Base-by-base conservation (phyloP, 2,113 vertebrate species). In the Dolichallabes microphthalmus region DNA sequence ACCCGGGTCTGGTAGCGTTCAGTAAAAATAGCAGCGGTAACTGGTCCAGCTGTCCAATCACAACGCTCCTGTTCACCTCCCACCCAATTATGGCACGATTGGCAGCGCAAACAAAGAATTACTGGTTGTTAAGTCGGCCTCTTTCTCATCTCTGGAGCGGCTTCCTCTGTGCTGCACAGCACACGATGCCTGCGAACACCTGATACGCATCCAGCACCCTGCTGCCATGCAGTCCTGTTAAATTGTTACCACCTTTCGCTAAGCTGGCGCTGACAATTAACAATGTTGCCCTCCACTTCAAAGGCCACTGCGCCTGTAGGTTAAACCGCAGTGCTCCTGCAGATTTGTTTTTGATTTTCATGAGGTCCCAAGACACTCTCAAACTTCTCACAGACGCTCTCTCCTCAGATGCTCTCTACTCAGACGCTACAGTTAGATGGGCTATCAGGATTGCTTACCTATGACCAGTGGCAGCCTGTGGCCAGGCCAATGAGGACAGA, bases 201-300 rank as follows among this genome's bases (percentile, higher is more conserved):
- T 97, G 97, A 99, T 97, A 96, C 92, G 94, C 92, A 94, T 89
- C 92, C 93, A 92, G 93, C 85, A 68, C 61, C 84, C 94, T 92
- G 95, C 94, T 92, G 95, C 93, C 93, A 92, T 93, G 92, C 95
- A 95, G 94, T 94, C 92, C 94, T 93, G 96, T 97, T 97, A 98
- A 99, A 99, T 97, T 98, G 97, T 96, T 99, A 97, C 97, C 97
- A 99, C 96, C 97, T 98, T 98, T 95, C 94, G 94, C 95, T 96
- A 96, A 96, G 96, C 95, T 92, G 89, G 93, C 95, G 95, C 95
- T 94, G 94, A 96, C 96, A 97, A 98, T 98, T 98, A 98, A 97
- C 96, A 95, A 95, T 94, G 79, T 93, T 94, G 95, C 94, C 93
- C 91, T 92, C 86, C 90, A 96, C 97, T 98, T 98, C 97, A 98